phyloP scores from a whole-genome alignment of 2,797 vertebrate species.

The Kryptopterus vitreolus region DNA sequence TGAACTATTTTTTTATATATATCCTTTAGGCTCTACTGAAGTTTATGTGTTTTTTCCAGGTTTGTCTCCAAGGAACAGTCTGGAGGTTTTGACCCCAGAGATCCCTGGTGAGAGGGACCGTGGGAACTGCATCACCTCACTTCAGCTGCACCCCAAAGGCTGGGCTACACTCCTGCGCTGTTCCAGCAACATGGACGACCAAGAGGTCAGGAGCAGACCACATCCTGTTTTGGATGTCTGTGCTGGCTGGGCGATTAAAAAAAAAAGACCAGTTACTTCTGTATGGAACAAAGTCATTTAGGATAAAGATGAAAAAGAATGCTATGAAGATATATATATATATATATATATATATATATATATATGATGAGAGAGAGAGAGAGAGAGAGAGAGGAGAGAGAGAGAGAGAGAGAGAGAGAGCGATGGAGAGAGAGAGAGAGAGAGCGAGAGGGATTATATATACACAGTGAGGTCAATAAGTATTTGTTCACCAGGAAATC shows the following conservation, averaged over 20 bases:
- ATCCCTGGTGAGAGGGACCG: conserved; percentile 92
- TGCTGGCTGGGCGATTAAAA: background rate
- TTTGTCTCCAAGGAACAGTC: conserved; percentile 91
- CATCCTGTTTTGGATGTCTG: background rate
- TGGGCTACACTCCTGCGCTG: conserved; percentile 95
- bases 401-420: no score
- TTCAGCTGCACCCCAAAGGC: conserved; percentile 96
- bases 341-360: no score
- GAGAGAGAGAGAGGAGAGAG: no score
- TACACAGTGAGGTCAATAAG: no score
- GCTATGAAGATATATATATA: no score
- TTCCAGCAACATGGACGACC: conserved; percentile 96
- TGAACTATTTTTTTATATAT: background rate
- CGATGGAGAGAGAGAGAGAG: no score
- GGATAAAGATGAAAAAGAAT: no score
- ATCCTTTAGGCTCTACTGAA: background rate
- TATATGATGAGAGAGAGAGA: no score
- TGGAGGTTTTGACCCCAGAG: conserved; percentile 91
- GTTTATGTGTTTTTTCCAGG: conserved; percentile 66
- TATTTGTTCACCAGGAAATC: no score
- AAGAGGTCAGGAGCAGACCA: conserved; percentile 81
- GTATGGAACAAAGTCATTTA: background rate
- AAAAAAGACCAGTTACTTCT: background rate
- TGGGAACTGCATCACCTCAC: conserved; percentile 98
- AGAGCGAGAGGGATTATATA: no score